These are phyloP conservation scores for Corythaixoides concolor DNA, from an alignment of 2,113 vertebrate genomes.

Conservation along the genomic window DNA sequence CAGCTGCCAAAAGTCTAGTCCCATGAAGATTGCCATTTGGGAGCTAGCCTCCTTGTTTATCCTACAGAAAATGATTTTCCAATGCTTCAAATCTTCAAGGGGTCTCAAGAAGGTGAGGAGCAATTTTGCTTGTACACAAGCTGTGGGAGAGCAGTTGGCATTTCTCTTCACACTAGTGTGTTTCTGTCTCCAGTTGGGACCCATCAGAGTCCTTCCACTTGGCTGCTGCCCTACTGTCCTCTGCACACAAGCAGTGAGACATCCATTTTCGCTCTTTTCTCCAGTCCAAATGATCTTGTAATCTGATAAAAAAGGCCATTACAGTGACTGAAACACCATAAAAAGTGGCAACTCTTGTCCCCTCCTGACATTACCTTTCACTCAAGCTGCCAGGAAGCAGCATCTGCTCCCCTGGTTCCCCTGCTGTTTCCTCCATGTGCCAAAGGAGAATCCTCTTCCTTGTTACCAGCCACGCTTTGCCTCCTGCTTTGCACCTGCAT, in stretches of 20 bases:
- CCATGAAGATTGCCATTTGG: neutral
- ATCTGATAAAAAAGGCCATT: constrained; percentile 10
- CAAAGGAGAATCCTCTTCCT: constrained; percentile 54
- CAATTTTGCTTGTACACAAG: neutral
- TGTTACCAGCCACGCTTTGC: neutral
- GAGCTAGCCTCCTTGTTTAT: neutral
- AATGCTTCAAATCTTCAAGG: neutral
- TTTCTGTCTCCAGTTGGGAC: neutral
- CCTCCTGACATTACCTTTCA: constrained; percentile 20
- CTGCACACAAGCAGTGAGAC: neutral
- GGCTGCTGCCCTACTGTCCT: neutral
- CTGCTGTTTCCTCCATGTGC: neutral
- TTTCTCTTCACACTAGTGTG: neutral
- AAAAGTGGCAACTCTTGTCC: neutral
- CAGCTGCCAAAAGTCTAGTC: neutral
- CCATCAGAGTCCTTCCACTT: neutral
- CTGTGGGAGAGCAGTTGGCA: neutral
- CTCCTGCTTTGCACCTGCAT: constrained; percentile 40
- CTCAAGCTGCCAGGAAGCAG: constrained; percentile 42
- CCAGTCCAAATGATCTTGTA: neutral
- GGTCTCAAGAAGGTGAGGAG: neutral
- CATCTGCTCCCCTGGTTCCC: constrained; percentile 43
- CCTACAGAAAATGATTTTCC: neutral
- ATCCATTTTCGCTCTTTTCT: constrained; percentile 19
- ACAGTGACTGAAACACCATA: neutral